Base-by-base conservation (phyloP, 2,113 vertebrate genomes). In the Xyliphius kryptos region DNA sequence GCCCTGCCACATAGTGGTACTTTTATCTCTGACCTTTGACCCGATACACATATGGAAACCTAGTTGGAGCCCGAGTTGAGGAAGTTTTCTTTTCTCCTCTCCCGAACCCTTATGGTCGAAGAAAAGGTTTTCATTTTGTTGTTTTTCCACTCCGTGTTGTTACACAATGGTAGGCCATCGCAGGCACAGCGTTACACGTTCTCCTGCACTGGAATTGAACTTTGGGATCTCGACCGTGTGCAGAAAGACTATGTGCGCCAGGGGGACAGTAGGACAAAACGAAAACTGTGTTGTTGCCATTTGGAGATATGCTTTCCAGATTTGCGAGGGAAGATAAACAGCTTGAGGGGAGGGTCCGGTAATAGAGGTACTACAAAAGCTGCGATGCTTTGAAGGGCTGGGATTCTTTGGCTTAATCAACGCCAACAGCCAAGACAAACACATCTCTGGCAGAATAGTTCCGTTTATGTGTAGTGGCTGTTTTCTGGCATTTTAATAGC, bases 1-100 rank as follows among this genome's bases (percentile, higher is more conserved):
- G 69, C 61, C 75, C 80, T 75, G 79, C 85, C 88, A 90, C 89
- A 92, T 95, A 81, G 86, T 86, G 87, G 92, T 90, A 93, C 93
- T 97, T 97, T 95, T 88, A 92, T 94, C 90, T 93, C 78, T 82
- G 81, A 92, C 92, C 91, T 86, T 83, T 91, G 87, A 92, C 92
- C 89, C 72, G 49, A 3, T 75, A 71, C 79, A 93, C 94, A 98
- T 99, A 92, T 99, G 94, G 95, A 94, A 98, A n/a, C n/a, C n/a
- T n/a, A 88, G 85, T 91, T 89, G 86, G 81, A 88, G 83, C 82
- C 84, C 82, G 83, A 81, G 89, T 88, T 80, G 88, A 67, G 82
- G 89, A 94, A 89, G 87, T 92, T 93, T 91, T 87, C 87, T 85
- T 92, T 91, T 90, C 84, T 87, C 73, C 83, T 86, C 74, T 70